A percentile compares a stretch with the other conserved stretches of the same genome.
Conservation (phyloP, 2,113 vertebrate genomes). For the Bos indicus region DNA sequence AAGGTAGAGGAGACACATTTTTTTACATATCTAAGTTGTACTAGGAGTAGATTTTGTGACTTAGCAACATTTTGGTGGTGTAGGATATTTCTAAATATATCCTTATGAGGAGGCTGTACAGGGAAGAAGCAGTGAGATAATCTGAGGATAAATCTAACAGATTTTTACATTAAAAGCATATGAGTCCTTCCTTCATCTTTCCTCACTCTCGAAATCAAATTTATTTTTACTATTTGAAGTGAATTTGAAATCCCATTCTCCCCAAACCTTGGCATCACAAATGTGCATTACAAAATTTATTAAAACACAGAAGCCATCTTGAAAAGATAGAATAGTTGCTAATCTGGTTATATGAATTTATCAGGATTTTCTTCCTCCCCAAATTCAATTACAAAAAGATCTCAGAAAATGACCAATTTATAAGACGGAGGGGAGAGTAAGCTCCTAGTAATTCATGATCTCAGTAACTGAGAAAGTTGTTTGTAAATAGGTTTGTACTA, state of each 20-base stretch:
- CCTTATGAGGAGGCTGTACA: background rate
- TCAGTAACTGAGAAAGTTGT: background rate
- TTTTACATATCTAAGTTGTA: background rate
- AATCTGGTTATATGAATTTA: background rate
- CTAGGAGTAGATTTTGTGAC: background rate
- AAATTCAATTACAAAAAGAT: background rate
- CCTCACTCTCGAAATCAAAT: background rate
- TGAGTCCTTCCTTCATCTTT: background rate
- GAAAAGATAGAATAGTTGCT: background rate
- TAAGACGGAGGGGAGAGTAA: background rate
- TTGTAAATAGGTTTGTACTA: background rate
- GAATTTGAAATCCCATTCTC: background rate
- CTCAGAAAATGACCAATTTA: background rate
- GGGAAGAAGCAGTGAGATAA: background rate
- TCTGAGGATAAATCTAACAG: background rate
- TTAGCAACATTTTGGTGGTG: background rate
- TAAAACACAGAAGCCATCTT: background rate
- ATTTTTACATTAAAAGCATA: background rate
- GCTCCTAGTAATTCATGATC: background rate
- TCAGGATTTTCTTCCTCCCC: background rate
- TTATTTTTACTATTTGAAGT: background rate
- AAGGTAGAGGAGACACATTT: background rate
- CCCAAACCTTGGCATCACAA: background rate
- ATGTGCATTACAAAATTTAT: background rate
- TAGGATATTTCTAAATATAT: background rate